Evolutionary conservation across 2,797 vertebrate genomes (phyloP).

Genomic region (Enteromius afrohamiltoni): DNA sequence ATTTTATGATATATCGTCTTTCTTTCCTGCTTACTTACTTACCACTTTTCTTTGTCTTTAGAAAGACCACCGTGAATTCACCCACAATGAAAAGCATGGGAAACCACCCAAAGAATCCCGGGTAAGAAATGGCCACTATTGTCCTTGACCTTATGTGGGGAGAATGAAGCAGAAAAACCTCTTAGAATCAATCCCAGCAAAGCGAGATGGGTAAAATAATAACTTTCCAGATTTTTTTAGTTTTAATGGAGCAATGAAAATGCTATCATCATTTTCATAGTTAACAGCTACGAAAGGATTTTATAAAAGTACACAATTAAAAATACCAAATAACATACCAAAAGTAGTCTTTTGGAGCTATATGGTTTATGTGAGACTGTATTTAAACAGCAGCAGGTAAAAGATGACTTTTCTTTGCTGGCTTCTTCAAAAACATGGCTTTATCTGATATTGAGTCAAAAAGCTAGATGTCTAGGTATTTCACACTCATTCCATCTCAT

Average conservation of each 20-base stretch:
- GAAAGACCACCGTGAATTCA: constrained; percentile 89
- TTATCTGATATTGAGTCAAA: background rate
- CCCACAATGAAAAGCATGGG: constrained; percentile 80
- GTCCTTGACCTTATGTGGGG: background rate
- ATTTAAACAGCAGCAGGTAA: background rate
- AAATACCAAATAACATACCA: background rate
- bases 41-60: constrained; percentile 63
- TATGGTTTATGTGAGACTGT: background rate
- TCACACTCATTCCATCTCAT: constrained; percentile 11
- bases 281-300: background rate
- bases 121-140: constrained; percentile 72
- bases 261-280: background rate
- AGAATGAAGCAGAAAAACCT: background rate
- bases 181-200: background rate
- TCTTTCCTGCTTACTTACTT: constrained; percentile 11
- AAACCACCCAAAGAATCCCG: constrained; percentile 79
- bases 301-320: background rate
- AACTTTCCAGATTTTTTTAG: no score
- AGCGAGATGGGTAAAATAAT: background rate
- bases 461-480: constrained; percentile 38
- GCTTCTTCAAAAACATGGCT: background rate
- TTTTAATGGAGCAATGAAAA: background rate
- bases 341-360: background rate
- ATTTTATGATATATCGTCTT: background rate
- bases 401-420: background rate